Evolutionary conservation across 1,140 invertebrate genomes (phyloP).

Genomic region (Aphelenchoides avenae): DNA sequence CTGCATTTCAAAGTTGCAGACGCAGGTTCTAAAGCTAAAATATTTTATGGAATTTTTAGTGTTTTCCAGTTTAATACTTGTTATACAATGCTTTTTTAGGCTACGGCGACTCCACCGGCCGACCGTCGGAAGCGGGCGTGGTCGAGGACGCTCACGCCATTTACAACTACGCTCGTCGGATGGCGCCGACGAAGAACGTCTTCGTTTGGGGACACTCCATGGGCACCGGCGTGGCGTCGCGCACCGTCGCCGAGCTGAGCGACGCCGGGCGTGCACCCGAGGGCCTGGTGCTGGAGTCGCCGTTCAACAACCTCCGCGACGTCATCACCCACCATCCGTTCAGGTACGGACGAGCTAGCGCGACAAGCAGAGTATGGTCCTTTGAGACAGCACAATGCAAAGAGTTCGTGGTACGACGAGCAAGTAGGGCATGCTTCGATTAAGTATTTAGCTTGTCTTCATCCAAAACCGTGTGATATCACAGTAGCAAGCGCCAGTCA

Average conservation of each 20-base stretch:
- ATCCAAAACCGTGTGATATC: slow-evolving; percentile 16
- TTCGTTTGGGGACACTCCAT: slow-evolving; percentile 85
- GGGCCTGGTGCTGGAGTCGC: slow-evolving; percentile 76
- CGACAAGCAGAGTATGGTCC: too few species aligned
- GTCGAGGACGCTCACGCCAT: slow-evolving; percentile 72
- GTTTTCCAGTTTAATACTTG: too few species aligned
- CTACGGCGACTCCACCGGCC: slow-evolving; percentile 76
- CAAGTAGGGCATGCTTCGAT: background rate
- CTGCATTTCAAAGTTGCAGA: too few species aligned
- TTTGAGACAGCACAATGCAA: too few species aligned
- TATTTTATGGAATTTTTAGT: too few species aligned
- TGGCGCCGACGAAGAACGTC: slow-evolving; percentile 65
- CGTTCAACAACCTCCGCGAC: slow-evolving; percentile 79
- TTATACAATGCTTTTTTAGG: slow-evolving; percentile 1
- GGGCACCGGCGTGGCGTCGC: slow-evolving; percentile 27
- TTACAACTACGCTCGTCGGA: slow-evolving; percentile 71
- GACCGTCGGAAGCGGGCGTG: slow-evolving; percentile 70
- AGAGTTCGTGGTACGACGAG: too few species aligned
- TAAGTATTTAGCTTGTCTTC: slow-evolving; percentile 3
- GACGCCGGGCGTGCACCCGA: slow-evolving; percentile 63
- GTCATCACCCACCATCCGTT: slow-evolving; percentile 66
- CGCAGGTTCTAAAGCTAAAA: too few species aligned
- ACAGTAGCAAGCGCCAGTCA: too few species aligned
- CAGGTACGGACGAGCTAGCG: too few species aligned
- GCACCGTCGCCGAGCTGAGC: slow-evolving; percentile 43